A percentile compares a stretch with the other conserved stretches of the same genome.
Evolutionary conservation across 1,140 invertebrate genomes (phyloP).

Genomic region (Drosophila sproati): DNA sequence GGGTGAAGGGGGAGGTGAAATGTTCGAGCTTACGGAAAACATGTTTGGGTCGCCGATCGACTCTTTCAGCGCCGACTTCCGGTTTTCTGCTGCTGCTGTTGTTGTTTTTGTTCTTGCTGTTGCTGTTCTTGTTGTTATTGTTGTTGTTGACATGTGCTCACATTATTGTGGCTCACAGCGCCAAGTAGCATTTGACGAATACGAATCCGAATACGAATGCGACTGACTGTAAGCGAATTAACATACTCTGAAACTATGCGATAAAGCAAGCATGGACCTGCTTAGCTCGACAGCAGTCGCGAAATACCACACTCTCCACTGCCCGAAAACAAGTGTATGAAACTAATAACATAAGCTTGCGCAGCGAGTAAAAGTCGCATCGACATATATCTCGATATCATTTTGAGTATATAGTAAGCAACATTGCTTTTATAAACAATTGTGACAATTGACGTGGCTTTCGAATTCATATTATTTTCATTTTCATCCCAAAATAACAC

Average conservation of each 20-base stretch:
- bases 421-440: too few relatives aligned
- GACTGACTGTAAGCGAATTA: constrained; percentile 55
- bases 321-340: neutral
- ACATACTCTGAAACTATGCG: constrained; percentile 70
- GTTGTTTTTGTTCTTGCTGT: neutral
- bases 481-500: too few relatives aligned
- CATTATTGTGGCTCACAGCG: constrained; percentile 47
- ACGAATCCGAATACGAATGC: constrained; percentile 24
- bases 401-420: too few relatives aligned
- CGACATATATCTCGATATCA: too few relatives aligned
- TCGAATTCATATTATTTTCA: too few relatives aligned
- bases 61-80: constrained; percentile 42
- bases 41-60: constrained; percentile 49
- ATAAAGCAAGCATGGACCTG: constrained; percentile 79
- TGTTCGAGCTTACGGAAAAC: constrained; percentile 23
- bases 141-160: neutral
- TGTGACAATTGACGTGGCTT: too few relatives aligned
- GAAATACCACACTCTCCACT: constrained; percentile 47
- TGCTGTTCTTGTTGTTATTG: neutral
- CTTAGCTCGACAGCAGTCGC: constrained; percentile 56
- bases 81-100: constrained; percentile 28
- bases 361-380: too few relatives aligned
- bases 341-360: neutral
- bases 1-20: neutral
- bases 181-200: constrained; percentile 59